These are phyloP conservation scores for Thalassophryne amazonica DNA, from an alignment of 2,797 vertebrate genomes.

Conservation along the genomic window DNA sequence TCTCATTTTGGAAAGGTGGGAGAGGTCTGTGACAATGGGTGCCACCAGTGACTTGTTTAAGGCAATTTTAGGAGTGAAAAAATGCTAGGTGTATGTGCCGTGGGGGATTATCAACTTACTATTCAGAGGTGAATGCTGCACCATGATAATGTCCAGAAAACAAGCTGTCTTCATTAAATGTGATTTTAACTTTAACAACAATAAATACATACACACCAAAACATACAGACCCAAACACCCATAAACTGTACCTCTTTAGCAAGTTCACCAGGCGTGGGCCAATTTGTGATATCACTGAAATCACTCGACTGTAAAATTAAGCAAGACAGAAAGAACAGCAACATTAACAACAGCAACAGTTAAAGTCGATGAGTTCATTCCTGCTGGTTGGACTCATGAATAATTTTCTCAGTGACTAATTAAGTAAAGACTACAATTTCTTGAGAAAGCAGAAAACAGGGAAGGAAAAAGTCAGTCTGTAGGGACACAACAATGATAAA, in stretches of 20 bases:
- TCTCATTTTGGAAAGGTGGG: too few relatives aligned
- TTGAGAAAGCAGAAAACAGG: neutral
- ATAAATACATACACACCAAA: neutral
- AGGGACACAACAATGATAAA: conserved; percentile 35
- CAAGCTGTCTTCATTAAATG: neutral
- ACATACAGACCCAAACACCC: neutral
- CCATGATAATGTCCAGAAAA: too few relatives aligned
- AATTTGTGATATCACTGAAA: conserved; percentile 92
- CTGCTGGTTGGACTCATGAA: neutral
- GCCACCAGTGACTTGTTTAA: too few relatives aligned
- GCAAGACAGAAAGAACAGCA: neutral
- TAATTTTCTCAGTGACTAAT: neutral
- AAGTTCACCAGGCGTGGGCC: conserved; percentile 95
- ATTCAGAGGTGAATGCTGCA: too few relatives aligned
- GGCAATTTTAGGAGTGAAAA: too few relatives aligned
- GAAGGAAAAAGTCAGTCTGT: conserved; percentile 20
- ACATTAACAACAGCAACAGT: neutral
- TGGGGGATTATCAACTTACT: too few relatives aligned
- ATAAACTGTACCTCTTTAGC: conserved; percentile 84
- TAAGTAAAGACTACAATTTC: neutral
- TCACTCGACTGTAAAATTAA: conserved; percentile 80
- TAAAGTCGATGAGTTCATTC: neutral
- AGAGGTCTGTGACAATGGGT: too few relatives aligned
- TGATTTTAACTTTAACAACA: neutral
- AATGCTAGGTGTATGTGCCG: too few relatives aligned